Base-by-base conservation (phyloP, 64 coral and sea anemone genomes). In the Acropora tenuis region DNA sequence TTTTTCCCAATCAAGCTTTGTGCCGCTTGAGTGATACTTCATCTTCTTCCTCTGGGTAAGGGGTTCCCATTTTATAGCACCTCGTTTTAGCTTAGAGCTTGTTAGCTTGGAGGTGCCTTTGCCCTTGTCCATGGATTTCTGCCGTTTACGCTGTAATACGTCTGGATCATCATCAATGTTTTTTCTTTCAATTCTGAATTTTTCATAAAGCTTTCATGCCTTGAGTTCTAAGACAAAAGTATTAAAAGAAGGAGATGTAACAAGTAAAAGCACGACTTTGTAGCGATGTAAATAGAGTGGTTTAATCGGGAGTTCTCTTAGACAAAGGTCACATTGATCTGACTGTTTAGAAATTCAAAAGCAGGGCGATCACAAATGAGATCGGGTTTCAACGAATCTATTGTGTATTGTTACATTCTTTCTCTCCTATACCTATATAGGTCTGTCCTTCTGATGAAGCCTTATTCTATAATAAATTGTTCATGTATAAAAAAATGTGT, bases 81-180 rank as follows among this genome's bases (percentile, higher is more conserved):
- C 30, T 30, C 30, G 30, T 30, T 30, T 30, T 30, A 30, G 30
- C 30, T 30, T 30, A 30, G 30, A 30, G 30, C 30, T 30, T 30
- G 30, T 30, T 30, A 30, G 30, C 30, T 30, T 30, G 30, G 30
- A 30, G 30, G 30, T 69, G 66, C 10, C 10, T 10, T 10, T 69
- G 66, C 66, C 66, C 66, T 69, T 69, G 66, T 69, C 66, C n/a
- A n/a, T 69, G 66, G 66, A 12, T 69, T 69, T 69, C 66, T 69
- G 66, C 66, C 66, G 66, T n/a, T 69, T 69, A 69, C 66, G 66
- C n/a, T 69, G 66, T n/a, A 69, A 12, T n/a, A 69, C 66, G 10
- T 69, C 66, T 69, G 66, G 66, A n/a, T 69, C 66, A 69, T 69
- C 66, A 69, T 69, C 66, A 69, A 69, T 69, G 66, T 69, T 69